These are phyloP conservation scores for Cyclophora albipunctata DNA, from an alignment of 2,888 invertebrate species.

Conservation along the genomic window DNA sequence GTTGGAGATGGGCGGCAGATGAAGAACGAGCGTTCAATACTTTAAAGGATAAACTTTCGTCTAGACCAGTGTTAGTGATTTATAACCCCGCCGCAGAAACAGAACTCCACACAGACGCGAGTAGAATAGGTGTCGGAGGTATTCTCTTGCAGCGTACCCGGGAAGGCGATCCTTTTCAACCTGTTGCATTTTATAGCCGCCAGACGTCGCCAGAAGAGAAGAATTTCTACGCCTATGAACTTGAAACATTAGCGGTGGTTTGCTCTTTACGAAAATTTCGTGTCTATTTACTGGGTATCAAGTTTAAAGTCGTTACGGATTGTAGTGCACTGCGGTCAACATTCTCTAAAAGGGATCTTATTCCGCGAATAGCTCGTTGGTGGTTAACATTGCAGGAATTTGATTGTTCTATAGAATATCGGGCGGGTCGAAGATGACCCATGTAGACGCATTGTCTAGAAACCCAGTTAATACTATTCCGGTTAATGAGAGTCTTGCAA, in stretches of 20 bases:
- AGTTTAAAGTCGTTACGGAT: slow-evolving; percentile 20
- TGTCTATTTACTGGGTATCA: slow-evolving; percentile 17
- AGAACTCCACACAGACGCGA: too few species aligned
- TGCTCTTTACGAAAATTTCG: slow-evolving; percentile 10
- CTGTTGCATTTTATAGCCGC: slow-evolving; percentile 21
- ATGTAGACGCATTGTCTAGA: too few species aligned
- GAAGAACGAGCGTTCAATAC: too few species aligned
- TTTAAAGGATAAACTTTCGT: too few species aligned
- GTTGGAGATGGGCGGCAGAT: too few species aligned
- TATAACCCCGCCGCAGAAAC: too few species aligned
- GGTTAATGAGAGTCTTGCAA: too few species aligned
- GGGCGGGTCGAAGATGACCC: too few species aligned
- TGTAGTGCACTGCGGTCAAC: slow-evolving; percentile 16
- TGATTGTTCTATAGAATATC: slow-evolving; percentile 19
- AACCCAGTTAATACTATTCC: too few species aligned
- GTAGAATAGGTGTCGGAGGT: slow-evolving; percentile 26
- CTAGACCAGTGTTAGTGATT: too few species aligned
- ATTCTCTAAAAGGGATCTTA: slow-evolving; percentile 13
- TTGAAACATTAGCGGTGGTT: too few species aligned
- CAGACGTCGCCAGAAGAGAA: slow-evolving; percentile 16
- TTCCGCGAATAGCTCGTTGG: slow-evolving; percentile 17
- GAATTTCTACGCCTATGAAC: slow-evolving; percentile 18
- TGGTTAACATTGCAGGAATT: slow-evolving; percentile 11
- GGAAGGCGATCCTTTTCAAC: slow-evolving; percentile 3
- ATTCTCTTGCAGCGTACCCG: slow-evolving; percentile 26